Conservation (phyloP, 2,113 vertebrate genomes). For the Tragelaphus buxtoni region DNA sequence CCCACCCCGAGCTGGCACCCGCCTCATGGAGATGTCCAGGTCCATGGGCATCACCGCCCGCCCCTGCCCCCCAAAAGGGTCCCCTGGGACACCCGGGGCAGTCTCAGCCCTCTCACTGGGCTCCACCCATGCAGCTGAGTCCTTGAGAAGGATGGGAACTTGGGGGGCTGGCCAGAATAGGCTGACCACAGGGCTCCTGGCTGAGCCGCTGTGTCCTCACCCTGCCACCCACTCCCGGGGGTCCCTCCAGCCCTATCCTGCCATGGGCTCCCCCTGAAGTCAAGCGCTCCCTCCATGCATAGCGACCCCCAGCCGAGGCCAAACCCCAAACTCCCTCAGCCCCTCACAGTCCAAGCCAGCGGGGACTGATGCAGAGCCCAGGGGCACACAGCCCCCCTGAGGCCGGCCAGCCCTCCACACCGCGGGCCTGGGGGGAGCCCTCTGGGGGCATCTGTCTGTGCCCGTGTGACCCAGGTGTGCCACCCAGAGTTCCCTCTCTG, state of each 20-base stretch:
- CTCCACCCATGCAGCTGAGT: background rate
- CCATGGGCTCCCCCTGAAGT: background rate
- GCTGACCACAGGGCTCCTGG: too few species aligned
- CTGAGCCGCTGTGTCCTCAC: fast-evolving
- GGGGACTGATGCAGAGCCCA: too few species aligned
- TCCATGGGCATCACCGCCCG: background rate
- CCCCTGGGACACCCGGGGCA: too few species aligned
- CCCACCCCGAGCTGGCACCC: fast-evolving
- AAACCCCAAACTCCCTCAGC: background rate
- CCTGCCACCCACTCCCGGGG: fast-evolving
- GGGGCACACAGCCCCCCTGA: fast-evolving
- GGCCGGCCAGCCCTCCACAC: background rate
- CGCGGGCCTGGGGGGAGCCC: background rate
- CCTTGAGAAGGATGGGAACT: fast-evolving
- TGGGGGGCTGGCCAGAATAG: too few species aligned
- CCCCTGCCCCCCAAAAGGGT: too few species aligned
- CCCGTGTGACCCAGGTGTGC: fast-evolving
- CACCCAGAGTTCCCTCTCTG: background rate
- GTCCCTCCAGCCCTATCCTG: background rate
- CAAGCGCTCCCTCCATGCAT: background rate
- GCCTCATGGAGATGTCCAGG: fast-evolving
- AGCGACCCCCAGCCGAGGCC: too few species aligned
- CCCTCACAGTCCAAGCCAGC: background rate
- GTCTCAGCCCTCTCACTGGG: background rate
- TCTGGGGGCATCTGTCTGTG: background rate